These are phyloP conservation scores for Mamestra brassicae DNA, from an alignment of 2,888 invertebrate genomes.

Conservation along the genomic window DNA sequence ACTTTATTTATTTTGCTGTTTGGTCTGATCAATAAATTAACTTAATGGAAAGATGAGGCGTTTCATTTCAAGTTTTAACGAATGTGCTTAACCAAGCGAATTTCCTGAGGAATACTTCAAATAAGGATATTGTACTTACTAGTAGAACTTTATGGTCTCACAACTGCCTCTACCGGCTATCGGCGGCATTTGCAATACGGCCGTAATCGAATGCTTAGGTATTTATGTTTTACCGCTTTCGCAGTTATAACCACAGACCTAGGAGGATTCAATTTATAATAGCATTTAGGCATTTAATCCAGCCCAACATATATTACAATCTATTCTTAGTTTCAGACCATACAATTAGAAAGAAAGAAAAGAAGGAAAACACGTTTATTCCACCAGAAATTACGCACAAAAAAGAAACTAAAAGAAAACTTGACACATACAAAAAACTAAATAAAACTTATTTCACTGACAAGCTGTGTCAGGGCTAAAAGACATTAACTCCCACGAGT, in stretches of 20 bases:
- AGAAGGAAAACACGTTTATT: too few relatives aligned
- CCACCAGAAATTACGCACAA: too few relatives aligned
- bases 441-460: too few relatives aligned
- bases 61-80: not conserved
- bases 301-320: not conserved
- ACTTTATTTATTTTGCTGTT: too few relatives aligned
- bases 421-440: too few relatives aligned
- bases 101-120: conserved; percentile 5
- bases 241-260: not conserved
- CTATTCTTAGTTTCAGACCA: not conserved
- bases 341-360: too few relatives aligned
- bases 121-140: conserved; percentile 28
- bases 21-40: not conserved
- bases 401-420: too few relatives aligned
- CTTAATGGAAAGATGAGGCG: not conserved
- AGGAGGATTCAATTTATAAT: not conserved
- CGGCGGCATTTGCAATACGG: conserved; percentile 23
- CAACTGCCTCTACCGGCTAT: conserved; percentile 25
- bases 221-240: conserved; percentile 31
- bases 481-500: too few relatives aligned
- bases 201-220: conserved; percentile 9
- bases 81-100: not conserved
- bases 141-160: conserved; percentile 36
- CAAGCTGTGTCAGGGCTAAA: too few relatives aligned
- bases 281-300: not conserved